Evolutionary conservation across 2,888 invertebrate species (phyloP).

Genomic region (Anoncus sp.): DNA sequence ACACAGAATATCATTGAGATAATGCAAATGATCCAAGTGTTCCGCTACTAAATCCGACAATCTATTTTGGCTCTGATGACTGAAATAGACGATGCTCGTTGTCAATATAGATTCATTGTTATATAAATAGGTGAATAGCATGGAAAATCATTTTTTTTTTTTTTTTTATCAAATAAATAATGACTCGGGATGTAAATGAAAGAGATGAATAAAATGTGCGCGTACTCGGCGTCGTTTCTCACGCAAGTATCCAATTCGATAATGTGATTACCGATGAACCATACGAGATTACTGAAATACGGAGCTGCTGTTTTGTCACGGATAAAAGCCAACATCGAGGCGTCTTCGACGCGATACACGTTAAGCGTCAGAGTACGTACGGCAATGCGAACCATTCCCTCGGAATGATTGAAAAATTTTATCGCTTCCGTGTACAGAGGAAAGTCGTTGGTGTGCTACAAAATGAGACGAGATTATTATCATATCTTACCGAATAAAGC

Average conservation of each 20-base stretch:
- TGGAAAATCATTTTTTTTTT: no score
- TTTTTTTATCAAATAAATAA: no score
- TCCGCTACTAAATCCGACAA: slow-evolving; percentile 98
- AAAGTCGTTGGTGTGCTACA: slow-evolving; percentile 98
- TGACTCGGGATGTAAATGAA: background rate
- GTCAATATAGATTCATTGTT: no score
- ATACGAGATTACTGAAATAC: slow-evolving; percentile 99
- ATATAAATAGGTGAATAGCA: no score
- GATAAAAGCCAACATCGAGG: slow-evolving; percentile 97
- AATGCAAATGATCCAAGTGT: slow-evolving; percentile 98
- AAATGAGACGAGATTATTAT: slow-evolving; percentile 63
- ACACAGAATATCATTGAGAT: slow-evolving; percentile 97
- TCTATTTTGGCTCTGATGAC: slow-evolving; percentile 95
- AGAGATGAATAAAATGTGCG: slow-evolving; percentile 69
- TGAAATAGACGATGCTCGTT: slow-evolving; percentile 84
- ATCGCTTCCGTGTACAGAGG: slow-evolving; percentile 99
- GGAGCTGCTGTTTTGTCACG: slow-evolving; percentile 98
- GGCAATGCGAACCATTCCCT: slow-evolving; percentile 99
- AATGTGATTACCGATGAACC: slow-evolving; percentile 99
- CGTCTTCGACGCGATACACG: slow-evolving; percentile 97
- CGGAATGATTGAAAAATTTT: slow-evolving; percentile 99
- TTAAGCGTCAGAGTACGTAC: slow-evolving; percentile 98
- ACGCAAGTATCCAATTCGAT: slow-evolving; percentile 98
- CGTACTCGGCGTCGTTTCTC: slow-evolving; percentile 97
- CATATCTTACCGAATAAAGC: no score